Conservation (phyloP, 2,113 vertebrate species). For the Bubalus kerabau region DNA sequence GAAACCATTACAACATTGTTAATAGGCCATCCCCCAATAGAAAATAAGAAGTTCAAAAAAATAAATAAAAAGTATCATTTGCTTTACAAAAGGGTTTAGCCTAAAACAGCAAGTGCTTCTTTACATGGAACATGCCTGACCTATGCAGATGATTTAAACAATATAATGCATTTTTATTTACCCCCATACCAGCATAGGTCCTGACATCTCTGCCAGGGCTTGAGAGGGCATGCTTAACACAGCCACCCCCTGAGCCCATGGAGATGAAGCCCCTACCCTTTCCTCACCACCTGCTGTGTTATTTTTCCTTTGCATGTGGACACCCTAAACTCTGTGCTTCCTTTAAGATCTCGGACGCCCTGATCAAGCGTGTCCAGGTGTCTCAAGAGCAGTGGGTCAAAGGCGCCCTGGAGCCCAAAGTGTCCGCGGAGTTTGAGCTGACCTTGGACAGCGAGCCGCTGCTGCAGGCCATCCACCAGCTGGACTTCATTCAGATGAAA, state of each 20-base stretch:
- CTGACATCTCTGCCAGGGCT: neutral
- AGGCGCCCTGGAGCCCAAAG: slow-evolving; percentile 96
- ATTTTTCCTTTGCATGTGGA: neutral
- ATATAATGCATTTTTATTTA: neutral
- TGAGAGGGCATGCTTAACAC: too few species aligned
- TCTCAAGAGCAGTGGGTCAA: slow-evolving; percentile 99
- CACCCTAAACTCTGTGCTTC: slow-evolving; percentile 23
- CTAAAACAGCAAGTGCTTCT: neutral
- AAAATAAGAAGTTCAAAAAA: neutral
- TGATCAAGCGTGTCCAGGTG: slow-evolving; percentile 93
- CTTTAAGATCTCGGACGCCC: slow-evolving; percentile 93
- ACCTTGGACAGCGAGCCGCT: slow-evolving; percentile 92
- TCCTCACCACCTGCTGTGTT: neutral
- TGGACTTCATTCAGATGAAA: slow-evolving; percentile 98
- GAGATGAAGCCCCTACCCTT: neutral
- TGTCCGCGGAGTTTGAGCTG: slow-evolving; percentile 94
- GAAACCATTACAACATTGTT: neutral
- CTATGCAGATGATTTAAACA: neutral
- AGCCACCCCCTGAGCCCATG: neutral
- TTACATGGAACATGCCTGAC: neutral
- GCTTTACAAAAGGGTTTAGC: neutral
- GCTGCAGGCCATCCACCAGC: slow-evolving; percentile 93
- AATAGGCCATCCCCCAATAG: neutral
- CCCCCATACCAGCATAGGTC: rapidly evolving
- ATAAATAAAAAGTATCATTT: neutral